A percentile compares a stretch with the other conserved stretches of the same genome.
Conservation (phyloP, 2,797 vertebrate genomes). For the Dallia pectoralis region DNA sequence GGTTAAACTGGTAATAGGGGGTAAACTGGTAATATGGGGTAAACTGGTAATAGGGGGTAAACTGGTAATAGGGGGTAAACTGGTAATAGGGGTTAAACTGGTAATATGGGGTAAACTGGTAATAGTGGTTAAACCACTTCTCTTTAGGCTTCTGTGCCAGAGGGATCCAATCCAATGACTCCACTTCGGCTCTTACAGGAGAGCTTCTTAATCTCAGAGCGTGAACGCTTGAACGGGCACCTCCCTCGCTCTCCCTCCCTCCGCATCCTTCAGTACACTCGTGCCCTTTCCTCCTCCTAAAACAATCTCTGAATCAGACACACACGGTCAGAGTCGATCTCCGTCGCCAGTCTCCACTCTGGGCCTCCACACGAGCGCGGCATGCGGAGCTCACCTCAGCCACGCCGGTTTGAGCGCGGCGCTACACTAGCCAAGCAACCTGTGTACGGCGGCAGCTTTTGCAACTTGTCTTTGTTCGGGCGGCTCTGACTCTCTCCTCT, state of each 20-base stretch:
- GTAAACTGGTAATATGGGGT: too few species aligned
- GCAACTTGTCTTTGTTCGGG: conserved; percentile 68
- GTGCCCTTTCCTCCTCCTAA: conserved; percentile 38
- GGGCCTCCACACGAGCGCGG: conserved; percentile 47
- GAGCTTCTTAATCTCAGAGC: conserved; percentile 28
- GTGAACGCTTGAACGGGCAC: background rate
- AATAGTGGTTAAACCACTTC: too few species aligned
- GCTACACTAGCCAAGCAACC: conserved; percentile 55
- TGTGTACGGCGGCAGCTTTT: conserved; percentile 44
- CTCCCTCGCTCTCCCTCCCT: conserved; percentile 42
- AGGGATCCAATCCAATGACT: conserved; percentile 55
- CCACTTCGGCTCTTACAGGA: conserved; percentile 64
- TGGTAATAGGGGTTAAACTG: background rate
- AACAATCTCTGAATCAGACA: conserved; percentile 4
- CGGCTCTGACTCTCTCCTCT: conserved; percentile 57
- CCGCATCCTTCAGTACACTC: conserved; percentile 43
- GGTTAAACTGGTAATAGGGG: too few species aligned
- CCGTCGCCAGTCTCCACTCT: conserved; percentile 6
- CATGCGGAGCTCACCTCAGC: conserved; percentile 65
- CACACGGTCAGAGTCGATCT: conserved; percentile 36
- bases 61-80: too few species aligned
- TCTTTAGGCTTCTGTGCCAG: conserved; percentile 11
- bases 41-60: too few species aligned
- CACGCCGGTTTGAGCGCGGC: conserved; percentile 62
- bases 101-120: background rate